Percentiles rank a stretch among this genome's conserved stretches.
Evolutionary conservation across 2,888 invertebrate genomes (phyloP).

Genomic region (Parelbella ahira): DNA sequence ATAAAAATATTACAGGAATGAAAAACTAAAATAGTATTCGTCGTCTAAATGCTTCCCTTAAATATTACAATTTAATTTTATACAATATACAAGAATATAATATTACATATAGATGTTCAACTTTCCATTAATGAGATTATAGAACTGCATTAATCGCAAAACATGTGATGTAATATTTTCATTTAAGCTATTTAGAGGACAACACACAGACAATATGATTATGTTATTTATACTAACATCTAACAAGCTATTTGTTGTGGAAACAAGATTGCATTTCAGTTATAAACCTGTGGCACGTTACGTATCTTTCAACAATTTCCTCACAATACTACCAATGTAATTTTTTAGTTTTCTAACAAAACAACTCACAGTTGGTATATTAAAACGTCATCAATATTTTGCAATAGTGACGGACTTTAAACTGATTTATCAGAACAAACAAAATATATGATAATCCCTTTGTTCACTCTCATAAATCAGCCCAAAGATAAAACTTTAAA

Average conservation of each 20-base stretch:
- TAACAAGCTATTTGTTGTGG: background rate
- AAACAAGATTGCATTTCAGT: constrained; percentile 5
- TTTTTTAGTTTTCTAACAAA: too few relatives aligned
- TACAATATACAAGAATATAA: constrained; percentile 75
- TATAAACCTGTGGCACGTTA: constrained; percentile 20
- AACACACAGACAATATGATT: constrained; percentile 29
- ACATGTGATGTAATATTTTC: constrained; percentile 13
- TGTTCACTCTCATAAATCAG: too few relatives aligned
- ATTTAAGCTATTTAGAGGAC: constrained; percentile 33
- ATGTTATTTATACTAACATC: constrained; percentile 2
- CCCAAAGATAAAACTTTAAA: too few relatives aligned
- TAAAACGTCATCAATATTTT: too few relatives aligned
- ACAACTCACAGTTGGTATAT: too few relatives aligned
- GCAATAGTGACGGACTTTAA: too few relatives aligned
- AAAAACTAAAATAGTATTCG: constrained; percentile 30
- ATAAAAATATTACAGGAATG: constrained; percentile 29
- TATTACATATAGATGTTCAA: constrained; percentile 48
- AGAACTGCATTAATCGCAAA: constrained; percentile 33
- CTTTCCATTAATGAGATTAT: constrained; percentile 58
- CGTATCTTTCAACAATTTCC: constrained; percentile 4
- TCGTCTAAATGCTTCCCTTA: constrained; percentile 37
- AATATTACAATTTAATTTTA: constrained; percentile 46
- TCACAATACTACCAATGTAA: background rate
- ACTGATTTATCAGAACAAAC: too few relatives aligned
- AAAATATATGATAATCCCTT: too few relatives aligned